A percentile compares a stretch with the other conserved stretches of the same genome.
These are phyloP conservation scores for Rhizoglyphus robini DNA, from an alignment of 1,140 invertebrate genomes.

Conservation along the genomic window DNA sequence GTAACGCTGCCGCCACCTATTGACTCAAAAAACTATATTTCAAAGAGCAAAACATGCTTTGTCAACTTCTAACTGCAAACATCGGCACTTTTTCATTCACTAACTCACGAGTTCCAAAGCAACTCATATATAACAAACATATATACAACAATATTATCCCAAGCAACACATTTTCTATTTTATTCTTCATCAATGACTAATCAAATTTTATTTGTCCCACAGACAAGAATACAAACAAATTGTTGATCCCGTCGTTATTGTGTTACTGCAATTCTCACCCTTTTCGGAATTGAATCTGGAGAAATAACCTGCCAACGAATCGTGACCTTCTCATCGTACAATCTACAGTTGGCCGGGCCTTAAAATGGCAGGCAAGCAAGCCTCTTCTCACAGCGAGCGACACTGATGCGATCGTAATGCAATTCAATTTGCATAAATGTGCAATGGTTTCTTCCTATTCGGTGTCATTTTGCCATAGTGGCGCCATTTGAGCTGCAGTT, in stretches of 20 bases:
- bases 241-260: not conserved
- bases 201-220: no score
- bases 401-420: not conserved
- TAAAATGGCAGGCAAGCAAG: constrained; percentile 72
- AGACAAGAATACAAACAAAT: not conserved
- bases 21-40: no score
- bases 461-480: not conserved
- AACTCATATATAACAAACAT: no score
- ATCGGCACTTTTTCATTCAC: no score
- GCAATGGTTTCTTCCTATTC: not conserved
- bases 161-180: no score
- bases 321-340: constrained; percentile 72
- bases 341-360: constrained; percentile 73
- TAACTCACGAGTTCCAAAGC: no score
- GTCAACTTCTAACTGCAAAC: no score
- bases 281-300: constrained; percentile 78
- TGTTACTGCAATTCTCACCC: constrained; percentile 31
- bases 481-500: not conserved
- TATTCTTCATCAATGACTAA: no score
- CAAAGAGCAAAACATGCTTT: no score
- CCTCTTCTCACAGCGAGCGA: not conserved
- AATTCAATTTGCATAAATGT: not conserved
- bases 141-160: no score
- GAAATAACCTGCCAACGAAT: constrained; percentile 69
- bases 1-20: no score